Base-by-base conservation (phyloP, 1,140 invertebrate species). In the Musca domestica region DNA sequence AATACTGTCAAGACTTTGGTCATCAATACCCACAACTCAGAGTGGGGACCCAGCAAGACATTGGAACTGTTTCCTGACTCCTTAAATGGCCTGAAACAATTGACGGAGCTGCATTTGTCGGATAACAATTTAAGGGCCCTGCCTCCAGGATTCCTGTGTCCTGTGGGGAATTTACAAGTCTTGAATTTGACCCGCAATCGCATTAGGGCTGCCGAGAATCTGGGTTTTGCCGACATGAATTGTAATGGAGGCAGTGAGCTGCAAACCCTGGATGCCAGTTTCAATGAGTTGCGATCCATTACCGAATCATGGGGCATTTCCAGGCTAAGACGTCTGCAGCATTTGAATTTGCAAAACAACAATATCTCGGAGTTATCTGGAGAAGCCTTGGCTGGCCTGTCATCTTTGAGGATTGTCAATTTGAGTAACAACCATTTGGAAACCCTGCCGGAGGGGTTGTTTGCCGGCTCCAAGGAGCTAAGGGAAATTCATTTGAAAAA, bases 111-210 rank as follows among this genome's bases (percentile, higher is more conserved):
- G 68, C 90, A 95, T 83, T 83, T 96, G 70, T 86, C 89, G 63
- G 87, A 91, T 76, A 95, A 94, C 82, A 94, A 95, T 82, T 87
- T 96, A 58, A 85, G 88, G 64, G 85, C 88, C 2, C 77, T 95
- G 71, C 91, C 93, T 2, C 87, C 87, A 14, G 88, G 88, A 49
- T 85, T 90, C 30, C 89, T 95, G 64, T 95, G 93, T 77, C 86
- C 88, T 3, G 82, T 96, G 67, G 85, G 86, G 61, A 92, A 91
- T 74, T 83, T 97, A 6, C 91, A 92, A 74, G 87, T 88, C 58
- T 83, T 97, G 22, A 95, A 96, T 83, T 84, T 95, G 68, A 94
- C 92, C 10, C 85, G 87, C 22, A 95, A 95, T 81, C 87, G 88
- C 72, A 88, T 96, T 69, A 85, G 86, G 54, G 89, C 89, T 48